These are phyloP conservation scores for Ciconia stormi DNA, from an alignment of 2,113 vertebrate genomes.

Conservation along the genomic window DNA sequence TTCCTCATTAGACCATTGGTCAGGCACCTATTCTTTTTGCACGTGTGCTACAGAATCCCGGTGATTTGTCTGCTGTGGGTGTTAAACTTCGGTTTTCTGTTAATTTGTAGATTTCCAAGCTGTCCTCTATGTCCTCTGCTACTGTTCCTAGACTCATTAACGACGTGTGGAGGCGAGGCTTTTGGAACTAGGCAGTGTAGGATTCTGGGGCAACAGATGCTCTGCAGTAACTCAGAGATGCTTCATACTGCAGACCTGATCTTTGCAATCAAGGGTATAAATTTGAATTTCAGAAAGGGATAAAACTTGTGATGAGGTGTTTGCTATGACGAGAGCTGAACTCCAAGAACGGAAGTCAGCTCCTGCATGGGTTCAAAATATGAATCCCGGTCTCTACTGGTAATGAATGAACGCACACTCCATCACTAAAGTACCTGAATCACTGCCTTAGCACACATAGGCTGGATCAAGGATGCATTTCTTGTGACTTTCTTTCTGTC, in stretches of 20 bases:
- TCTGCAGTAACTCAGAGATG: not conserved
- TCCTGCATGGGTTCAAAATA: not conserved
- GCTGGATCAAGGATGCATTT: not conserved
- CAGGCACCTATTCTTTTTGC: not conserved
- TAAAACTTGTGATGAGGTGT: not conserved
- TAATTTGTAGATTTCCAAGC: not conserved
- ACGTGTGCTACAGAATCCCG: not conserved
- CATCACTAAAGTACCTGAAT: not conserved
- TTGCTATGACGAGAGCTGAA: not conserved
- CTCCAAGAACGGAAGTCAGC: not conserved
- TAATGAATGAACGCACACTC: not conserved
- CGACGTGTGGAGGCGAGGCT: fast-evolving
- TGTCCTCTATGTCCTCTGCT: not conserved
- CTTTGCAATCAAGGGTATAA: not conserved
- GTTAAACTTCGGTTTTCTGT: not conserved
- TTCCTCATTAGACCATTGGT: not conserved
- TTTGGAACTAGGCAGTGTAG: not conserved
- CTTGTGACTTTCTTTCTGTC: not conserved
- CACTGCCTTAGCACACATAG: not conserved
- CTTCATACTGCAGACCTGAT: not conserved
- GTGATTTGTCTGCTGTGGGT: not conserved
- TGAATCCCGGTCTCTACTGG: not conserved
- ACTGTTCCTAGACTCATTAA: not conserved
- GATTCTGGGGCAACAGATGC: not conserved
- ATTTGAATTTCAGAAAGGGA: not conserved